Base-by-base conservation (phyloP, 1,140 invertebrate species). In the Leptopilina clavipes region DNA sequence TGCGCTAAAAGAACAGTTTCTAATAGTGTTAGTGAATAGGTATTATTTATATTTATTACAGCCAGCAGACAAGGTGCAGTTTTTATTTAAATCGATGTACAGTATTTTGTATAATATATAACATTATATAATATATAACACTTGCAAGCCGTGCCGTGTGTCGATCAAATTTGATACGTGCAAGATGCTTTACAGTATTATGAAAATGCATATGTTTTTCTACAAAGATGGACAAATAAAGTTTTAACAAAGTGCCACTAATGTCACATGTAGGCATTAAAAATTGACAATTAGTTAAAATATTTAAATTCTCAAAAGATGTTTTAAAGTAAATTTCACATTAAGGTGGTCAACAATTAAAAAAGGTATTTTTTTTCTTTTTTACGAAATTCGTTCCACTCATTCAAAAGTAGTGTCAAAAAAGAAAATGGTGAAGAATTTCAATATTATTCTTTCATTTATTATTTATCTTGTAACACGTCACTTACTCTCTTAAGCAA, bases 21-120 rank as follows among this genome's bases (percentile, higher is more conserved):
- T 52, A 52, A 52, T 52, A 52, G 48, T 52, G n/a, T 52, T 17
- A 8, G n/a, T 5, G 5, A 52, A 52, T 52, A n/a, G 6, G 6
- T 52, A 17, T 52, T 52, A 52, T 52, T 17, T 52, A 8, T 52
- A 52, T 52, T 52, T 52, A 52, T 52, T 52, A 52, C 48, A 52
- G 48, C 48, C 48, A 52, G 48, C 48, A 52, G 48, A 52, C 17
- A 52, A 52, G 48, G 48, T 52, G 48, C 48, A 17, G n/a, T 52
- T 40, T 40, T 40, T 40, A 52, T 52, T 7, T 52, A 52, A 17
- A 52, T 17, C n/a, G 48, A 52, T 52, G 14, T 52, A 52, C 14
- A 52, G 17, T 52, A 52, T 17, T 52, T 52, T 52, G 48, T 52
- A n/a, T 52, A 52, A 52, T 52, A 1, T 52, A 52, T 52, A 3